A percentile compares a stretch with the other conserved stretches of the same genome.
Conservation (phyloP, 1,140 invertebrate species). For the Procambarus clarkii region DNA sequence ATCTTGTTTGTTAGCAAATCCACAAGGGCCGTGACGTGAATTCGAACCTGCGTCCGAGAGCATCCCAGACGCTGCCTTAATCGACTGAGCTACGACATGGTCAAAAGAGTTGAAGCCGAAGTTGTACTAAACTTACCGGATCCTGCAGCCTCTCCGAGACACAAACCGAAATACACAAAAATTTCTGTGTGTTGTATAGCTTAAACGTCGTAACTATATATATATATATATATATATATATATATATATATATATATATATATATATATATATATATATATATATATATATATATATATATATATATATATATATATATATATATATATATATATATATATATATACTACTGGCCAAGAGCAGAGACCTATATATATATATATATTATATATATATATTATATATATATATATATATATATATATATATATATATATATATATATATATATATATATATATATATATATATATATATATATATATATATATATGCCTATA, state of each 20-base stretch:
- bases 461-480: conserved; percentile 34
- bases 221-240: conserved; percentile 6
- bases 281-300: neutral
- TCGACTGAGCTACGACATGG: no score
- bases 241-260: conserved; percentile 38
- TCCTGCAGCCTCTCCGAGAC: no score
- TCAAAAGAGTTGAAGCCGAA: no score
- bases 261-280: neutral
- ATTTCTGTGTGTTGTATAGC: no score
- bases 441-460: conserved; percentile 31
- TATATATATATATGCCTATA: conserved; percentile 33
- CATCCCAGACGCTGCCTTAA: no score
- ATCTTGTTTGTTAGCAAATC: no score
- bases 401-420: conserved; percentile 13
- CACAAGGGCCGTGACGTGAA: no score
- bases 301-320: conserved; percentile 17
- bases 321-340: conserved; percentile 27
- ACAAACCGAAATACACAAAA: no score
- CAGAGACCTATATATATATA: neutral
- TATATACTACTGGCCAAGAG: neutral
- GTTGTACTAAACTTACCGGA: no score
- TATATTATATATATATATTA: conserved; percentile 34
- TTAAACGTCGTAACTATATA: no score
- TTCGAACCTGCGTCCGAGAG: no score
- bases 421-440: conserved; percentile 29